These are phyloP conservation scores for Riparia riparia DNA, from an alignment of 2,113 vertebrate species.

Conservation along the genomic window DNA sequence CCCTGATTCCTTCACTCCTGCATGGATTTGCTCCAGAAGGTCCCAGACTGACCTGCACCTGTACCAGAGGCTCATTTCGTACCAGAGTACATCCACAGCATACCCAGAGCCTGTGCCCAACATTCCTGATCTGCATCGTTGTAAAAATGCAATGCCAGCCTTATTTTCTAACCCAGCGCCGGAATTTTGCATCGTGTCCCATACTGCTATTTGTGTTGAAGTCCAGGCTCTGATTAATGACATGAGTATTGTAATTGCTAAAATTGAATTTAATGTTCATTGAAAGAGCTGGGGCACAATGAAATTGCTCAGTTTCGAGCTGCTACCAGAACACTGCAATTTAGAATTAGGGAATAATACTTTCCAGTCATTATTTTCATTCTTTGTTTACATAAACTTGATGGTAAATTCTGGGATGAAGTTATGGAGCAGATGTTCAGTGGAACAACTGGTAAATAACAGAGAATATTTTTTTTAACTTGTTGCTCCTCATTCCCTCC, in stretches of 20 bases:
- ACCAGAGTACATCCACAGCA: background rate
- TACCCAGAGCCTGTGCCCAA: background rate
- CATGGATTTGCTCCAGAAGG: accelerated
- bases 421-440: background rate
- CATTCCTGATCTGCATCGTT: background rate
- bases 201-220: background rate
- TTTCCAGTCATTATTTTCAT: background rate
- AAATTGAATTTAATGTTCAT: background rate
- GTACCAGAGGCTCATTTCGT: background rate
- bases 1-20: background rate
- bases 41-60: background rate
- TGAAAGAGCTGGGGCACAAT: background rate
- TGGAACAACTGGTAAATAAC: background rate
- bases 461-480: background rate
- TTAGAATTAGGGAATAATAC: background rate
- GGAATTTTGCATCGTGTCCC: background rate
- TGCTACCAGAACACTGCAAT: background rate
- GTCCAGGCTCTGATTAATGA: background rate
- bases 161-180: background rate
- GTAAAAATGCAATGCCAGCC: background rate
- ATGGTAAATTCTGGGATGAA: background rate
- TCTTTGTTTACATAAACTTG: background rate
- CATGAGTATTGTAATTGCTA: background rate
- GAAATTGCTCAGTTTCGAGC: background rate
- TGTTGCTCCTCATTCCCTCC: background rate